A percentile compares a stretch with the other conserved stretches of the same genome.
Evolutionary conservation across 2,797 vertebrate species (phyloP).

Genomic region (Epinephelus awoara): DNA sequence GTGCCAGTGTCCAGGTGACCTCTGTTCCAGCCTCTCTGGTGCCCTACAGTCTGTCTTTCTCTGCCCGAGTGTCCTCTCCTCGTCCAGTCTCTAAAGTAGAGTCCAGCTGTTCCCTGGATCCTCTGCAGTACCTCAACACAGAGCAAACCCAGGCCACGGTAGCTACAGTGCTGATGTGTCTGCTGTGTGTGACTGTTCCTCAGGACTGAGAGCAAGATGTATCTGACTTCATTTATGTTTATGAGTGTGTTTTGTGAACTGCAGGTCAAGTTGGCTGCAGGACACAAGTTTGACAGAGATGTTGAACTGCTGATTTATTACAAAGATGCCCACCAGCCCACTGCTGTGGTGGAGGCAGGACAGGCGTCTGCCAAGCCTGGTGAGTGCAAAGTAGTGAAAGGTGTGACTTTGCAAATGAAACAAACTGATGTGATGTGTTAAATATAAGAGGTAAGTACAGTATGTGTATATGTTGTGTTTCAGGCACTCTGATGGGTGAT

Average conservation of each 20-base stretch:
- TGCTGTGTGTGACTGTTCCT: not conserved
- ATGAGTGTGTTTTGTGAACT: not conserved
- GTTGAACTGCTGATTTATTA: conserved; percentile 89
- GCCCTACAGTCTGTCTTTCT: conserved; percentile 86
- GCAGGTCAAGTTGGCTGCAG: not conserved
- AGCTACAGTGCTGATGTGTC: conserved; percentile 58
- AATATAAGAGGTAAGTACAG: not conserved
- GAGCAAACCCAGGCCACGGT: conserved; percentile 86
- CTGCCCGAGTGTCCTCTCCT: conserved; percentile 80
- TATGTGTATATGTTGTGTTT: not conserved
- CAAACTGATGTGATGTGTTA: not conserved
- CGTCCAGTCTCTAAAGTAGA: conserved; percentile 84
- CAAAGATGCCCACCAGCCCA: conserved; percentile 83
- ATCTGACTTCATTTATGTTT: not conserved
- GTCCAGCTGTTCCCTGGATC: conserved; percentile 84
- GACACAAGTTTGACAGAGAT: conserved; percentile 79
- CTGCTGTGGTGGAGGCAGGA: conserved; percentile 85
- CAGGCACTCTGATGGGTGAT: not conserved
- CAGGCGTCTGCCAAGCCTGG: conserved; percentile 74
- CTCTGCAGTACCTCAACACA: conserved; percentile 78
- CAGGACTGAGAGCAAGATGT: not conserved
- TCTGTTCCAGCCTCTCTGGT: conserved; percentile 73
- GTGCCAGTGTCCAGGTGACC: conserved; percentile 59
- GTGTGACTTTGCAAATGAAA: too few species aligned
- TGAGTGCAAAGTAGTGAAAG: conserved; percentile 45